Evolutionary conservation across 1,140 invertebrate species (phyloP).

Genomic region (Ridgeia piscesae): DNA sequence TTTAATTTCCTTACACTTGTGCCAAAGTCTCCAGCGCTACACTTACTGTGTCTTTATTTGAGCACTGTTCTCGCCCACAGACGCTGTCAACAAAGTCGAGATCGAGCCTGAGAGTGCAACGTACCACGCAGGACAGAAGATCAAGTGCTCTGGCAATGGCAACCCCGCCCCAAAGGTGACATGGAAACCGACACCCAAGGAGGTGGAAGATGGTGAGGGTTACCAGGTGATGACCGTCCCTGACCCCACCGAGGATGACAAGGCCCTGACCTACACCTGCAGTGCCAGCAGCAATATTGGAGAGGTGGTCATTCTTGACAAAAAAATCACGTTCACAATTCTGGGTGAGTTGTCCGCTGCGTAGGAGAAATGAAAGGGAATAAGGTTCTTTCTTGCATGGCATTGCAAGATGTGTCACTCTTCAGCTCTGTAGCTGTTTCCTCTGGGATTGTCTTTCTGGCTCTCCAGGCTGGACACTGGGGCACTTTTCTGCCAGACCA

Average conservation of each 20-base stretch:
- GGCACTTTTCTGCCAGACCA: too few species aligned
- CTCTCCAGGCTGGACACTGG: too few species aligned
- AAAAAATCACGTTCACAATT: neutral
- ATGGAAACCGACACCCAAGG: neutral
- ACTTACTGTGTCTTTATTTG: too few species aligned
- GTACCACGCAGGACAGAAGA: neutral
- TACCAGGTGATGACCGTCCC: neutral
- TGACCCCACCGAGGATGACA: neutral
- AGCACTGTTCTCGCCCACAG: too few species aligned
- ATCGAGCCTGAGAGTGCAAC: neutral
- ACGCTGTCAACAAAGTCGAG: neutral
- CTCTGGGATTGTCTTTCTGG: too few species aligned
- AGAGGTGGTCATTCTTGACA: neutral
- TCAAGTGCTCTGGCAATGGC: neutral
- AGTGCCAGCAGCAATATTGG: neutral
- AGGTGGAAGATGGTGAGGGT: neutral
- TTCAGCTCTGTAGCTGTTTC: too few species aligned
- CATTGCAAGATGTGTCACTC: neutral
- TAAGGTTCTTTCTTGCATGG: conserved; percentile 5
- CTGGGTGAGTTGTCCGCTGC: neutral
- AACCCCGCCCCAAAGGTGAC: neutral
- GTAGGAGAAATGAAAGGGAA: neutral
- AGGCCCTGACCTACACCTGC: neutral
- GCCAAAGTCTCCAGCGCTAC: too few species aligned
- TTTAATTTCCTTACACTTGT: neutral